Base-by-base conservation (phyloP, 2,888 invertebrate species). In the Hyppa rectilinea region DNA sequence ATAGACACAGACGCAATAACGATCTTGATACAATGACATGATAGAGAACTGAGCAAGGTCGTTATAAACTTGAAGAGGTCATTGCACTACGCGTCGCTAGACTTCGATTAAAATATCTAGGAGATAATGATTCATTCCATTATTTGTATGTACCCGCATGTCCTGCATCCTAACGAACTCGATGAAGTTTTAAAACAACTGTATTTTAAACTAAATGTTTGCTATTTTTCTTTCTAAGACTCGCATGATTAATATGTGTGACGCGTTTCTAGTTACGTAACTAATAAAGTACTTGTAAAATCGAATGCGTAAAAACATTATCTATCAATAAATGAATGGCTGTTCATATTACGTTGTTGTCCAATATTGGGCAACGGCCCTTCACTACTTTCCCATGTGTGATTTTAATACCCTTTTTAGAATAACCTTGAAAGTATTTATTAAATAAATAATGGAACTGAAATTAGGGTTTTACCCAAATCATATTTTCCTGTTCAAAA, bases 41-140 rank as follows among this genome's bases (percentile, higher is more conserved):
- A 71, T 74, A 74, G 59, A 75, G 63, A 75, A 75, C 71, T 38
- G 59, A 58, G 55, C 81, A 81, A 75, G 82, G 75, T 78, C 82
- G 74, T 72, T 60, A 67, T 53, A 52, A 73, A 72, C 74, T 60
- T 61, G 69, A 58, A 53, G 66, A 83, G 83, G 81, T 84, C 82
- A 76, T 73, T 85, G 84, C 65, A 70, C 82, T 66, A 36, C 34
- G 62, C 64, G 69, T 62, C 38, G 76, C 49, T 73, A 71, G 74
- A 65, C 61, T 72, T 73, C 71, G 58, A 84, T 72, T 73, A 78
- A 17, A 82, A 73, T 75, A 59, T 70, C 55, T 68, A 55, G 50
- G 38, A 63, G 10, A 61, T 64, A 64, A 71, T 61, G 23, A 76
- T 67, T 71, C 34, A 76, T 61, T 71, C n/a, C 26, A 52, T 70